Base-by-base conservation (phyloP, 1,140 invertebrate species). In the Helicoverpa armigera region DNA sequence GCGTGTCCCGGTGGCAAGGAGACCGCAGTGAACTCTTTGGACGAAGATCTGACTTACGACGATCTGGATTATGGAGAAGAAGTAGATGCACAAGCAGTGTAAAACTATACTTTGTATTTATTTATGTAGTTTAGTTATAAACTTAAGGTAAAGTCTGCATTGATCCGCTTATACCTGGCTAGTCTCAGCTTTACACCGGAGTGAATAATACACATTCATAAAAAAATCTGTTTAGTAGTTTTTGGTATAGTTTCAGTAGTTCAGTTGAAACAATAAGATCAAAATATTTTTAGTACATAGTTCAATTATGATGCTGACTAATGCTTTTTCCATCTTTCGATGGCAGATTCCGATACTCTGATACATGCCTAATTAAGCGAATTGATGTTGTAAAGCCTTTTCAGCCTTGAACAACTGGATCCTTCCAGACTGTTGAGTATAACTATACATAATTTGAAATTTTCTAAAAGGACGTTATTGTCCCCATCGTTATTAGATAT, bases 41-140 rank as follows among this genome's bases (percentile, higher is more conserved):
- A 93, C 7, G 93, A 94, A 10, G 92, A 94, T 35, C 86, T 94
- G 2, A 85, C 85, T 0, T 93, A 93, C 73, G 93, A 94, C 69
- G 93, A 94, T 50, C 84, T 94, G 0, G 93, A 94, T 74, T 94
- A 94, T 35, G 92, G 93, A 0, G 93, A 94, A 35, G 93, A 93
- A 12, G 91, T 92, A 0, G 92, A 94, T 61, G 87, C 92, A 0
- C 92, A 94, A 77, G 89, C 91, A 16, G 86, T 94, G 16, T 94
- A 89, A 84, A 51, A 43, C 1, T 43, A 56, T 23, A 63, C 35
- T 23, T 10, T 56, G n/a, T 43, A 43, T 43, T 51, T 53, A 12
- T 54, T 7, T 54, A n/a, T n/a, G n/a, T n/a, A 54, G 13, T 54
- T n/a, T 54, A n/a, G 3, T n/a, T 54, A 5, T 16, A n/a, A 7